Evolutionary conservation across 2,113 vertebrate species (phyloP), one percentile per base, ranked within the genome.

Genomic region (Copsychus sechellarum): DNA sequence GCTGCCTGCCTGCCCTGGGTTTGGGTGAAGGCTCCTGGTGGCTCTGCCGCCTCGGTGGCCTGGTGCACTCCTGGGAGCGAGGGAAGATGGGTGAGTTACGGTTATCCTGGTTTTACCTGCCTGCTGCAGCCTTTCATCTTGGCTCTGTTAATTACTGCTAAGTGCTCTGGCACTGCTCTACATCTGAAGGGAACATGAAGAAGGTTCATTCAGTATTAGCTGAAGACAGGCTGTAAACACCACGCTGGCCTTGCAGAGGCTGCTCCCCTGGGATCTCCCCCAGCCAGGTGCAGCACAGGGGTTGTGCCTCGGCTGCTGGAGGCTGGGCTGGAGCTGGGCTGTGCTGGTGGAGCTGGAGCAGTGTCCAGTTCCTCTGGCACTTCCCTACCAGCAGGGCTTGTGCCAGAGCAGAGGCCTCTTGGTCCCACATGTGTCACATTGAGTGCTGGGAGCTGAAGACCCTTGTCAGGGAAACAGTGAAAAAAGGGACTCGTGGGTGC

Each of bases 121-220:
- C 50, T 6, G 2, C 70, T 80, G 33, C 23, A 88, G 76, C 85
- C 86, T 95, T 92, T 95, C 91, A 64, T 93, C 86, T 88, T 6
- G 12, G 13, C 80, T 70, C 60, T 92, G 82, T 93, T 97, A 94
- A 96, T 95, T 95, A 97, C 93, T 58, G 88, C 82, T 73, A 24
- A 78, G 86, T 67, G 82, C 92, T 92, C 77, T 58, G 76, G 74
- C 88, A 70, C n/a, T 28, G 95, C 76, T 96, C 92, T 77, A 17
- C 71, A 90, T 93, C 62, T 42, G 3, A 38, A 65, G 29, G 26
- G 40, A 92, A 87, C 80, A 86, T 20, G 67, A 58, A 21, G 47
- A 69, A 16, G 4, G 3, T 62, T 62, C 64, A 36, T 80, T 56
- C 70, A 65, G 36, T 5, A 1, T 28, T 31, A 7, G n/a, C 34